Evolutionary conservation across 2,113 vertebrate species (phyloP), one percentile per base, ranked within the genome.

Genomic region (Megaceryle torquata): DNA sequence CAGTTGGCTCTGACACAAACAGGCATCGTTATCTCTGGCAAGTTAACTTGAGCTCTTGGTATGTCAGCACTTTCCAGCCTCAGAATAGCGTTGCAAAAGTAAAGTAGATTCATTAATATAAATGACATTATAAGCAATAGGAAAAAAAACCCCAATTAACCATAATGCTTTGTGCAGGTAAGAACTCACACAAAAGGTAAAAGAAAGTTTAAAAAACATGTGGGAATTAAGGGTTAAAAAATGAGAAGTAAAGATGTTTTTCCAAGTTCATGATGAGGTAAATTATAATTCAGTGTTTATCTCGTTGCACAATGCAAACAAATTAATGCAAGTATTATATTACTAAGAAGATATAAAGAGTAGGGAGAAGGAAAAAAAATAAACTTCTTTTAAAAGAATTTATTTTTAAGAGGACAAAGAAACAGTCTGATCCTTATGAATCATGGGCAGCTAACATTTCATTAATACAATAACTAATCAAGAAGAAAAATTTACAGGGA

Each of bases 81-180:
- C 75, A 78, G 25, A 76, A 0, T 1, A 76, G 19, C 29, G 13
- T 28, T 89, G 71, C 59, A 77, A 37, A 93, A 84, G 75, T 91
- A 95, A 93, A 84, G 75, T 93, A 95, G 70, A 77, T 88, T 93
- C 70, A 91, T 85, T 96, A 93, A 86, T 59, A 91, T 41, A 82
- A 86, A 80, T 61, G 11, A 48, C 12, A 61, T 65, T 61, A 92
- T 46, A 87, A 89, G 12, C 37, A 86, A 57, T 7, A 82, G 39
- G 64, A 54, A 95, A 91, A 86, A 91, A n/a, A 54, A 17, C 15
- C 15, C 15, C 54, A 88, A 63, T 26, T 71, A 93, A 72, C 35
- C 14, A 48, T 11, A 46, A 69, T 26, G 35, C 19, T 78, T 70
- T 75, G 26, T 2, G 2, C 15, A 95, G 56, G n/a, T 83, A 74